Percentiles rank a stretch among this genome's conserved stretches.
Conservation (phyloP, 2,113 vertebrate genomes). For the Heliornis fulica region DNA sequence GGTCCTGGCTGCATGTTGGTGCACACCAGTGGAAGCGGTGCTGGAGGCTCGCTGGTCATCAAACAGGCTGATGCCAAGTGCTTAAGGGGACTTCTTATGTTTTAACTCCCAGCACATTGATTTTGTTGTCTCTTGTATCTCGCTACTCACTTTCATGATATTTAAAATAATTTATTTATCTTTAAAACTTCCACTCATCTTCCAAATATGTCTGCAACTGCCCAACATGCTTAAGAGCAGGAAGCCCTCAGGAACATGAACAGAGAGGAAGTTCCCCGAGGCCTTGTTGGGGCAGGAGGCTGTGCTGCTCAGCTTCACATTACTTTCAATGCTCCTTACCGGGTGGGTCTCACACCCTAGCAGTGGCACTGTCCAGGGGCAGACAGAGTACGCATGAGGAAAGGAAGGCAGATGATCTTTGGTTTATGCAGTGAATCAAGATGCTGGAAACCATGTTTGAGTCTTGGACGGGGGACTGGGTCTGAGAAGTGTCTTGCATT, state of each 20-base stretch:
- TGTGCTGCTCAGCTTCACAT: fast-evolving
- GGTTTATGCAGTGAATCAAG: neutral
- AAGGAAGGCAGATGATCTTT: neutral
- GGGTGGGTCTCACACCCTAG: neutral
- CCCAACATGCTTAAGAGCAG: neutral
- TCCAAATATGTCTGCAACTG: neutral
- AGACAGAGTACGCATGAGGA: neutral
- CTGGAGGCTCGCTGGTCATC: neutral
- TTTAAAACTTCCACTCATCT: neutral
- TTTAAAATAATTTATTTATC: neutral
- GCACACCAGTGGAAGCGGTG: fast-evolving
- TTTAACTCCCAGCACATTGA: neutral
- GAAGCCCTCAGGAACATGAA: neutral
- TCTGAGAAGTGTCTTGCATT: neutral
- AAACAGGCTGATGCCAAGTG: neutral
- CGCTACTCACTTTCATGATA: neutral
- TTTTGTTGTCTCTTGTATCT: neutral
- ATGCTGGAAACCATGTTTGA: neutral
- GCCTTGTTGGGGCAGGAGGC: neutral
- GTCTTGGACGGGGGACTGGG: neutral
- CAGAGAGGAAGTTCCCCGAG: neutral
- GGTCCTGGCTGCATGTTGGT: fast-evolving
- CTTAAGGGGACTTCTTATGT: neutral
- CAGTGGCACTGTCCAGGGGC: neutral
- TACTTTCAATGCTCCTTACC: neutral